A percentile compares a stretch with the other conserved stretches of the same genome.
Evolutionary conservation across 1,140 invertebrate genomes (phyloP).

Genomic region (Pomacea maculata): DNA sequence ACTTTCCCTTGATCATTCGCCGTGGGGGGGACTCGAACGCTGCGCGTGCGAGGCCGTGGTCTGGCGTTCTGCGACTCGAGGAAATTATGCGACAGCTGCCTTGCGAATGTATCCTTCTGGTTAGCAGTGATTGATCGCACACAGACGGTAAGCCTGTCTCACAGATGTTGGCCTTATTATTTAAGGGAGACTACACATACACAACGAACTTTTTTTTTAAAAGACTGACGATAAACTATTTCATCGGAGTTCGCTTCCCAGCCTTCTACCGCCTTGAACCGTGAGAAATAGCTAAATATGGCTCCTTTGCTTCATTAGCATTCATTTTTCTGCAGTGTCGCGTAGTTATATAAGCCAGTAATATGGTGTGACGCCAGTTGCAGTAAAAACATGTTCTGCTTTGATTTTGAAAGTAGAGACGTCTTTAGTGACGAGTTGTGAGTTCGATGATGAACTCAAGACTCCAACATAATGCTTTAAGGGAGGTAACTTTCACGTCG

Average conservation of each 20-base stretch:
- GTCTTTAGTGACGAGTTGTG: background rate
- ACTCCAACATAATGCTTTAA: no score
- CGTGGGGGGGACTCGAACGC: constrained; percentile 22
- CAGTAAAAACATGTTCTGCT: background rate
- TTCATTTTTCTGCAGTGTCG: background rate
- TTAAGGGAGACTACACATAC: background rate
- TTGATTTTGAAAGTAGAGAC: constrained; percentile 17
- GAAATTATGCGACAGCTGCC: constrained; percentile 6
- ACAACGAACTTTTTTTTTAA: background rate
- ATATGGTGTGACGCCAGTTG: background rate
- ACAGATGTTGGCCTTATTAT: background rate
- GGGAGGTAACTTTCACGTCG: no score
- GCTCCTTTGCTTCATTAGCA: background rate
- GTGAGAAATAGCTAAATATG: constrained; percentile 15
- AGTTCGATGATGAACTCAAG: no score
- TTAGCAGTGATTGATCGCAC: background rate
- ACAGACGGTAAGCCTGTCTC: constrained; percentile 3
- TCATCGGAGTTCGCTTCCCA: constrained; percentile 2
- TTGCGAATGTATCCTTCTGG: background rate
- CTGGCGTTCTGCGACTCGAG: background rate
- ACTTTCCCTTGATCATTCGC: constrained; percentile 6
- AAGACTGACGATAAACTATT: background rate
- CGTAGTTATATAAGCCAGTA: background rate
- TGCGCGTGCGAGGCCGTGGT: constrained; percentile 15
- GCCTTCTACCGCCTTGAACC: constrained; percentile 8